Base-by-base conservation (phyloP, 1,140 invertebrate species). In the Papilio helenus region DNA sequence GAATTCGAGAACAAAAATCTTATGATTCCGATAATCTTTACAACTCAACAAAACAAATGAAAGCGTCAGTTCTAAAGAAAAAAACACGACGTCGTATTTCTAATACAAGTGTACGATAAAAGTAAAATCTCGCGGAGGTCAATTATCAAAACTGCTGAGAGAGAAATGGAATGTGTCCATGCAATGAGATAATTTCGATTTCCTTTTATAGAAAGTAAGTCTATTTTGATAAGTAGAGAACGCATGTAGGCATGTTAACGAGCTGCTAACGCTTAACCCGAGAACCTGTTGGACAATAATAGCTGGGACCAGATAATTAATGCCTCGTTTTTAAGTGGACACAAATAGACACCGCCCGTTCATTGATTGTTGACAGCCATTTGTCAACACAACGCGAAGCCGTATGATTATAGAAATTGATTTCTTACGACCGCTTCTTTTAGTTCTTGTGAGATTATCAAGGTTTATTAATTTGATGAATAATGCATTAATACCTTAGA, bases 121-220 rank as follows among this genome's bases (percentile, higher is more conserved):
- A 89, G 85, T 90, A 90, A 91, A 89, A 92, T 82, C 83, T 81
- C 79, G 80, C 82, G 82, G 84, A 83, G 82, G 84, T 83, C 89
- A 89, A 92, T 92, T 89, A 92, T 89, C 88, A 90, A 92, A 93
- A 89, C 86, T 91, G 84, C 81, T 83, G 88, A 88, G 88, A 92
- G 90, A 91, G 92, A 92, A 93, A 92, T 92, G 90, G 90, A 93
- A 92, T 92, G 90, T 89, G 84, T 84, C 83, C 86, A 90, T 88
- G 89, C 85, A 89, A 82, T 88, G 85, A 91, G 87, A 90, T 90
- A 92, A 94, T 93, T 93, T 93, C 93, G 93, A 91, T 94, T 94
- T 94, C 93, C 91, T 92, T 94, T 93, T 92, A 89, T 94, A 94
- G 93, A 94, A 94, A 94, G 93, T 93, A 93, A 94, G 86, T 89